Evolutionary conservation across 2,888 invertebrate species (phyloP).

Genomic region (Drosophila prolongata): DNA sequence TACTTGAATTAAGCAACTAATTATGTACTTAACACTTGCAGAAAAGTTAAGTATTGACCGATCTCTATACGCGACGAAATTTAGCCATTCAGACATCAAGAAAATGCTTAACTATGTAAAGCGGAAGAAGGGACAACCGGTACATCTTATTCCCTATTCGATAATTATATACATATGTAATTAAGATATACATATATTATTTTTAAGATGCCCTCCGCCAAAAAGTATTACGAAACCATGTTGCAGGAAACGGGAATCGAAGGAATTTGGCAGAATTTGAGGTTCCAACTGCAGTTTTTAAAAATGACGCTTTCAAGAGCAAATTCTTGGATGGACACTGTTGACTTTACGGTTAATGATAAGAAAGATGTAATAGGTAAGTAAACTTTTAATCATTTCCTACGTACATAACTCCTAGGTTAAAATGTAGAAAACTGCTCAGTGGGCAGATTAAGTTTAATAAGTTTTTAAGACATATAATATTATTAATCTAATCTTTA

Average conservation of each 20-base stretch:
- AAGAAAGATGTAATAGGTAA: background rate
- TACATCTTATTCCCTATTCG: background rate
- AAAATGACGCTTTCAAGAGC: background rate
- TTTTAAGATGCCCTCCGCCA: background rate
- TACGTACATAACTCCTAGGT: too few species aligned
- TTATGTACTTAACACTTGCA: too few species aligned
- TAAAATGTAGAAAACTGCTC: too few species aligned
- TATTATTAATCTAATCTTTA: too few species aligned
- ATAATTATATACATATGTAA: background rate
- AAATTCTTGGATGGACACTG: background rate
- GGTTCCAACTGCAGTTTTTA: background rate
- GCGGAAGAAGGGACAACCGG: background rate
- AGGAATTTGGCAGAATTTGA: background rate
- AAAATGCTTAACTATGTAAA: background rate
- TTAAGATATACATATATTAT: background rate
- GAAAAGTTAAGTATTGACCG: too few species aligned
- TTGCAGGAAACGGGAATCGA: background rate
- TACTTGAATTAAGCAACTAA: too few species aligned
- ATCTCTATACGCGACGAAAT: too few species aligned
- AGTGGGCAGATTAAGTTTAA: too few species aligned
- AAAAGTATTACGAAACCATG: background rate
- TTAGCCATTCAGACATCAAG: background rate
- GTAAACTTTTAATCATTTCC: too few species aligned
- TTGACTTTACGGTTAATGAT: background rate
- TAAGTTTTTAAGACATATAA: too few species aligned